Percentiles rank a stretch among this genome's conserved stretches.
phyloP scores from a whole-genome alignment of 2,888 invertebrate species.

The Drosophila peninsularis region DNA sequence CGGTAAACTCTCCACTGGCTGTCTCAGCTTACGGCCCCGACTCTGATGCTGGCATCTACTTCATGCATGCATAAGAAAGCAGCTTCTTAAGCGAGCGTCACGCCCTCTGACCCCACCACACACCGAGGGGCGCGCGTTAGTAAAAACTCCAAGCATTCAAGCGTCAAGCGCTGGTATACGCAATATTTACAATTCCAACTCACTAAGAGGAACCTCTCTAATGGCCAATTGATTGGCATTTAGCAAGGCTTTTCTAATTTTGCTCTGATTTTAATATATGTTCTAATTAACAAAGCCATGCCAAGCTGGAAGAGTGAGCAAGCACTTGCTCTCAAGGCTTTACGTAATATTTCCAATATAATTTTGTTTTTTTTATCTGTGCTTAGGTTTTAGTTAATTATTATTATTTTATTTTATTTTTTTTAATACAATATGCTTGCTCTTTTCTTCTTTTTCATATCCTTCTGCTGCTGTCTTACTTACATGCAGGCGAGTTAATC shows the following conservation, averaged over 20 bases:
- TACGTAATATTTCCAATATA: background rate
- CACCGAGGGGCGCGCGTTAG: background rate
- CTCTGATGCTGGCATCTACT: conserved; percentile 1
- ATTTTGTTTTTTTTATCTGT: background rate
- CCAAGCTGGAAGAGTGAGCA: too few species aligned
- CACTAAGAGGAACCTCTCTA: conserved; percentile 13
- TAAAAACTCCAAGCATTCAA: conserved; percentile 17
- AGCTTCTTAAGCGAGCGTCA: conserved; percentile 31
- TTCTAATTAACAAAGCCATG: too few species aligned
- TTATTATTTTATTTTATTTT: background rate
- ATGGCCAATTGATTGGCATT: conserved; percentile 1
- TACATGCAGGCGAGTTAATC: background rate
- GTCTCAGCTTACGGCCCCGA: conserved; percentile 16
- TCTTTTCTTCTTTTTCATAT: background rate
- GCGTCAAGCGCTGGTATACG: conserved; percentile 40
- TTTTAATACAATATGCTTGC: too few species aligned
- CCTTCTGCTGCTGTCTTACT: too few species aligned
- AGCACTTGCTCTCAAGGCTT: background rate
- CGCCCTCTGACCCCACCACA: background rate
- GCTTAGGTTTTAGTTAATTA: too few species aligned
- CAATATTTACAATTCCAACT: conserved; percentile 35
- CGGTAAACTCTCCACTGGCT: conserved; percentile 21
- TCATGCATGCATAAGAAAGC: conserved; percentile 66
- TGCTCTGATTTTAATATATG: too few species aligned
- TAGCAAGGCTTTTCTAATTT: background rate